These are phyloP conservation scores for Drosophila leonis DNA, from an alignment of 2,888 invertebrate genomes.

Conservation along the genomic window DNA sequence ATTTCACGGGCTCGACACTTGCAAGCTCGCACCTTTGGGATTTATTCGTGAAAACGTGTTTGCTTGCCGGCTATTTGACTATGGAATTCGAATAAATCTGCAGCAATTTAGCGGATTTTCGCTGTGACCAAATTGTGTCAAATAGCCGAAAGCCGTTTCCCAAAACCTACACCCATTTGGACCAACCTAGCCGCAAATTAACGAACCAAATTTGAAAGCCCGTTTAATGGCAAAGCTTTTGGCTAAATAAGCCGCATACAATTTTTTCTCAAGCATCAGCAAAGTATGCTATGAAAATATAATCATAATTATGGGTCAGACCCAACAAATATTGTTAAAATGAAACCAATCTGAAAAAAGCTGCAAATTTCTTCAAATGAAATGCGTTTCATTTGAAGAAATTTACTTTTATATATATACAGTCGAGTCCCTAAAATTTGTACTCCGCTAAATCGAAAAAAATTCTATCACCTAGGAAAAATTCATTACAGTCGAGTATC, in stretches of 20 bases:
- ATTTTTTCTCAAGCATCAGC: background rate
- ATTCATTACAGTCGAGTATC: no score
- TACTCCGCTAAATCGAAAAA: no score
- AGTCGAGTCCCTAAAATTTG: no score
- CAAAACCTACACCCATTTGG: conserved; percentile 7
- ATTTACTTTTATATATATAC: no score
- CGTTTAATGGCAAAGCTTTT: conserved; percentile 17
- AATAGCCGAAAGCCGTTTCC: conserved; percentile 37
- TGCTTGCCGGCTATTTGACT: conserved; percentile 41
- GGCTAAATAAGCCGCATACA: conserved; percentile 4
- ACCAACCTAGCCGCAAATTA: conserved; percentile 30
- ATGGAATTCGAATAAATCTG: conserved; percentile 56
- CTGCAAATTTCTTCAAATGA: background rate
- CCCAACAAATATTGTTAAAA: background rate
- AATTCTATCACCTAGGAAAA: no score
- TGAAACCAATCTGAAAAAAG: background rate
- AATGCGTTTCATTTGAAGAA: no score
- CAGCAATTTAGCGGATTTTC: conserved; percentile 59
- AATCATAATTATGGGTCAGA: background rate
- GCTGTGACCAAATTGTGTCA: conserved; percentile 18
- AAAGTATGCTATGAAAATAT: conserved; percentile 2
- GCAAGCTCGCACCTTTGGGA: conserved; percentile 57
- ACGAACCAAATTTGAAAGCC: conserved; percentile 21
- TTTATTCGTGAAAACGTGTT: conserved; percentile 61
- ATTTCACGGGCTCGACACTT: conserved; percentile 50